Evolutionary conservation across 2,888 invertebrate genomes (phyloP).

Genomic region (Leptopilina myrica): DNA sequence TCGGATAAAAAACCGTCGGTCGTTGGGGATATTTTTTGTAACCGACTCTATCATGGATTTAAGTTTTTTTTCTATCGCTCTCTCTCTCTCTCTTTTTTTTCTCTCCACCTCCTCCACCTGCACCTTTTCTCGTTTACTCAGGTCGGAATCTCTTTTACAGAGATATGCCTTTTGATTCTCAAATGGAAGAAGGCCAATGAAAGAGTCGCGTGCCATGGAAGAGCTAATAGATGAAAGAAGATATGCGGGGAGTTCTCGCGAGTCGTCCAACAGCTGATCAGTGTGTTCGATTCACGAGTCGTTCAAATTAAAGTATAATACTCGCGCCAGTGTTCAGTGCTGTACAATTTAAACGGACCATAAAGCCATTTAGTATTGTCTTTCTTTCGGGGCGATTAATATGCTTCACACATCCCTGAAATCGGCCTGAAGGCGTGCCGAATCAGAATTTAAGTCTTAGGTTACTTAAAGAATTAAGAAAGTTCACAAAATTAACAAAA

Average conservation of each 20-base stretch:
- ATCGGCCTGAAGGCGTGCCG: no score
- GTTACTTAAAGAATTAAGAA: no score
- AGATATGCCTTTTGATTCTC: conserved; percentile 49
- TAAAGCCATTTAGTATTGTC: no score
- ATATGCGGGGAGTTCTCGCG: not conserved
- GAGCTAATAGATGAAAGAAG: conserved; percentile 16
- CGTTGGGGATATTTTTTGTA: conserved; percentile 57
- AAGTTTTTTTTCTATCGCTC: conserved; percentile 39
- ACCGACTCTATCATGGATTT: conserved; percentile 35
- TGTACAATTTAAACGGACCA: no score
- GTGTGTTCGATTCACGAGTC: no score
- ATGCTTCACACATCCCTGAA: no score
- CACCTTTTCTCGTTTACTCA: conserved; percentile 43
- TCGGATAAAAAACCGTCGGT: conserved; percentile 62
- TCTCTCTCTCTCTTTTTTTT: conserved; percentile 19
- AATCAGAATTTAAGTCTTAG: no score
- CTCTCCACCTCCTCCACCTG: conserved; percentile 48
- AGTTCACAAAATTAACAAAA: no score
- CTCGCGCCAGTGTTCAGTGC: no score
- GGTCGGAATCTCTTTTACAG: conserved; percentile 29
- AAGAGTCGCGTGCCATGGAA: conserved; percentile 33
- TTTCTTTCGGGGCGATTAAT: no score
- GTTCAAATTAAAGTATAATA: no score
- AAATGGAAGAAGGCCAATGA: conserved; percentile 37
- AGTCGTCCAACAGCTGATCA: no score